Conservation (phyloP, 2,113 vertebrate genomes). For the Proteles cristata region DNA sequence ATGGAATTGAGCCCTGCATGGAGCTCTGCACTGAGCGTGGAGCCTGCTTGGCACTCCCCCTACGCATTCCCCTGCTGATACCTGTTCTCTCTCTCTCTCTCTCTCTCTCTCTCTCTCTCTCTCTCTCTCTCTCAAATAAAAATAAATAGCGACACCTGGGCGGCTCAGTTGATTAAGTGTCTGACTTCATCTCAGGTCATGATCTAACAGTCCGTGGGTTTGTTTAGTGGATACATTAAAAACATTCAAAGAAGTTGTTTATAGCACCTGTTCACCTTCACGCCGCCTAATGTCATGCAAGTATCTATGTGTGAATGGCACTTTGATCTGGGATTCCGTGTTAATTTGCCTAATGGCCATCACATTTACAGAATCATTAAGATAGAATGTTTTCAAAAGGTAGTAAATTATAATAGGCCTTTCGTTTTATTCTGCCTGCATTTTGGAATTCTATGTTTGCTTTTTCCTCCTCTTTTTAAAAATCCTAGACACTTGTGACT, state of each 20-base stretch:
- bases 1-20: too few species aligned
- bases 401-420: background rate
- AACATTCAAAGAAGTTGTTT: background rate
- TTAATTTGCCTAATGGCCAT: slow-evolving; percentile 12
- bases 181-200: too few species aligned
- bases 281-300: background rate
- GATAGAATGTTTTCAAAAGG: background rate
- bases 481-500: background rate
- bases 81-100: too few species aligned
- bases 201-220: too few species aligned
- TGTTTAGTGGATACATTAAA: background rate
- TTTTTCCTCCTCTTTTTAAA: too few species aligned
- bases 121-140: too few species aligned
- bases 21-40: too few species aligned
- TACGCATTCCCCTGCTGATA: too few species aligned
- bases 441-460: background rate
- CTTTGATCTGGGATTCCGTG: slow-evolving; percentile 15
- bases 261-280: background rate
- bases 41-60: too few species aligned
- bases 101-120: too few species aligned
- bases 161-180: too few species aligned
- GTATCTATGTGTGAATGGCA: background rate
- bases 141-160: too few species aligned
- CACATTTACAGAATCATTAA: slow-evolving; percentile 32
- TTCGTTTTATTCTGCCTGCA: background rate